phyloP scores from a whole-genome alignment of 2,797 vertebrate species.

The Rallus crepitans region DNA sequence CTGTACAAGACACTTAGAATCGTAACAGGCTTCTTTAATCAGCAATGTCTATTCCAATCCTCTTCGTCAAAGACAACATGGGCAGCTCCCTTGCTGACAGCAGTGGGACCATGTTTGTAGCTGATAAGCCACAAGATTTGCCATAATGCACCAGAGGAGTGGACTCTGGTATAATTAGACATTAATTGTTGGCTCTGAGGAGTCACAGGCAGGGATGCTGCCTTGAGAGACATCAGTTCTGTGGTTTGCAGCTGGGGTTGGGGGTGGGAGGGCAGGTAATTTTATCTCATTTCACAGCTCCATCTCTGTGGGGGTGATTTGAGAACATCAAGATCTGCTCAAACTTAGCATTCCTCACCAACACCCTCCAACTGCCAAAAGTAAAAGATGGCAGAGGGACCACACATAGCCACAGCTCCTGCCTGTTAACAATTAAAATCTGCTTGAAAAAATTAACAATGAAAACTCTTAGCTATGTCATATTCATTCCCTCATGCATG shows the following conservation, averaged over 20 bases:
- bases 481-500: slow-evolving; percentile 11
- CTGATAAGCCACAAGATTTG: not conserved
- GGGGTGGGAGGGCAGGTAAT: not conserved
- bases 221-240: not conserved
- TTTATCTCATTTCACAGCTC: not conserved
- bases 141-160: not conserved
- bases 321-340: not conserved
- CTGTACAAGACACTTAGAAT: slow-evolving; percentile 8
- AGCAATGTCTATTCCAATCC: not conserved
- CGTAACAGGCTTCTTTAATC: slow-evolving; percentile 9
- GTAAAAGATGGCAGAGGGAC: slow-evolving; percentile 44
- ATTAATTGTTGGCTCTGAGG: not conserved
- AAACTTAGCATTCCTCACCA: not conserved
- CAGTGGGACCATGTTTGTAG: not conserved
- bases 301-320: not conserved
- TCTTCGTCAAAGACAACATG: not conserved
- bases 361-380: not conserved
- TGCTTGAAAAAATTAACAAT: slow-evolving; percentile 44
- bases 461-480: slow-evolving; percentile 30
- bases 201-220: not conserved
- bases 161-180: not conserved
- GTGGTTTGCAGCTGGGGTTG: not conserved
- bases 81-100: not conserved
- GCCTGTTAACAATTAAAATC: slow-evolving; percentile 64
- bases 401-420: slow-evolving; percentile 54